Conservation (phyloP, 1,140 invertebrate genomes). For the Ctenoplectra terminalis region DNA sequence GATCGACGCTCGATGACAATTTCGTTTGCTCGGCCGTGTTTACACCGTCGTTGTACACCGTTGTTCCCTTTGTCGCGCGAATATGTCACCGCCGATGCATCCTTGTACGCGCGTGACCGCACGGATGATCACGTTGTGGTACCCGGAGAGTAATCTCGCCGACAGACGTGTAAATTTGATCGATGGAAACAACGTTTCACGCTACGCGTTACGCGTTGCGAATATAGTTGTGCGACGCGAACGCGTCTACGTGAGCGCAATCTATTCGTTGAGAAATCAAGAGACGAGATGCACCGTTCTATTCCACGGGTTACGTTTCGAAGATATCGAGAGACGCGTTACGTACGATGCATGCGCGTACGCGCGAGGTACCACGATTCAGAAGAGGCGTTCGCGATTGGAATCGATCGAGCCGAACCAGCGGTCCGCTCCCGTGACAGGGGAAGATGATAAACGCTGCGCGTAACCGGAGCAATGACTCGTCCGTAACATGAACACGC, state of each 20-base stretch:
- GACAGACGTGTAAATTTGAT: neutral
- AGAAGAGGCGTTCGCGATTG: too few species aligned
- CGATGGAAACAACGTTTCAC: neutral
- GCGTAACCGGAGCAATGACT: constrained; percentile 44
- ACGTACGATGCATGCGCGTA: too few species aligned
- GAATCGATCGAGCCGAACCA: too few species aligned
- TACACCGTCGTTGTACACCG: neutral
- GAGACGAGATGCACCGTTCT: too few species aligned
- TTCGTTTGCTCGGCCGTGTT: constrained; percentile 31
- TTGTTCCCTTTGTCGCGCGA: neutral
- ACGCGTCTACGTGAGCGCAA: constrained; percentile 31
- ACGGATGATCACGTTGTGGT: too few species aligned
- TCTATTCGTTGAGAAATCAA: neutral
- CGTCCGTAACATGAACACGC: too few species aligned
- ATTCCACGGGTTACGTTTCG: too few species aligned
- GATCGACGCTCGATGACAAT: constrained; percentile 62
- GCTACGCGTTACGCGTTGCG: constrained; percentile 1
- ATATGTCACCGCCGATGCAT: neutral
- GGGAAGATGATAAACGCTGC: constrained; percentile 1
- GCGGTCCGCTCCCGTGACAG: too few species aligned
- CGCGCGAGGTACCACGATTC: too few species aligned
- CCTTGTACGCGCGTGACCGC: neutral
- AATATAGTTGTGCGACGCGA: neutral
- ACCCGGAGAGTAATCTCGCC: neutral
- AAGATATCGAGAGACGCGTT: too few species aligned